Conservation (phyloP, 2,888 invertebrate genomes). For the Galeopsomyia nigrocyanea region DNA sequence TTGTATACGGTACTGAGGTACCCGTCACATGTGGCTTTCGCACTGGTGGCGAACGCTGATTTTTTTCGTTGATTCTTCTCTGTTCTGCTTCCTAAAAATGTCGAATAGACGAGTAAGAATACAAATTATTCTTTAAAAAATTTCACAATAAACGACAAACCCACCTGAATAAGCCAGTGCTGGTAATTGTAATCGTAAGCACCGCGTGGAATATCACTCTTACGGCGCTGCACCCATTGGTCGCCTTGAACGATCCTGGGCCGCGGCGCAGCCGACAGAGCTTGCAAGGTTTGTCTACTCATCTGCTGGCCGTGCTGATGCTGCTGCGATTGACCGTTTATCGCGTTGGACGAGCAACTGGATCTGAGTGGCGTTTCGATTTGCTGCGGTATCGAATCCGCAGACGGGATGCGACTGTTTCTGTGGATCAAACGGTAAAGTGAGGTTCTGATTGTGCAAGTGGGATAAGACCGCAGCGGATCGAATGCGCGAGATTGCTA, state of each 20-base stretch:
- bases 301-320: constrained; percentile 72
- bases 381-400: constrained; percentile 74
- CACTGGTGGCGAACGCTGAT: constrained; percentile 68
- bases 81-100: constrained; percentile 89
- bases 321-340: constrained; percentile 47
- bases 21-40: constrained; percentile 67
- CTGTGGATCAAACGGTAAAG: constrained; percentile 58
- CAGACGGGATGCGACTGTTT: constrained; percentile 74
- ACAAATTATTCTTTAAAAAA: not conserved
- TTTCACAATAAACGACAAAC: constrained; percentile 31
- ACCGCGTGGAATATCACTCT: constrained; percentile 66
- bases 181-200: constrained; percentile 78
- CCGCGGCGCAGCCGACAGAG: constrained; percentile 83
- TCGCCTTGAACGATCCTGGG: constrained; percentile 79
- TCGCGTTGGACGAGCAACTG: constrained; percentile 63
- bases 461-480: not conserved
- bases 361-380: constrained; percentile 68
- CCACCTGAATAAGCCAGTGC: constrained; percentile 91
- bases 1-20: constrained; percentile 64
- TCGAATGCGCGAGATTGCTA: no score
- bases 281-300: constrained; percentile 79
- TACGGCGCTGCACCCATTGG: constrained; percentile 80
- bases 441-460: not conserved
- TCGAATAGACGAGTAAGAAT: not conserved
- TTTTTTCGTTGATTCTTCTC: constrained; percentile 79